These are phyloP conservation scores for Grus americana DNA, from an alignment of 2,113 vertebrate species.

Conservation along the genomic window DNA sequence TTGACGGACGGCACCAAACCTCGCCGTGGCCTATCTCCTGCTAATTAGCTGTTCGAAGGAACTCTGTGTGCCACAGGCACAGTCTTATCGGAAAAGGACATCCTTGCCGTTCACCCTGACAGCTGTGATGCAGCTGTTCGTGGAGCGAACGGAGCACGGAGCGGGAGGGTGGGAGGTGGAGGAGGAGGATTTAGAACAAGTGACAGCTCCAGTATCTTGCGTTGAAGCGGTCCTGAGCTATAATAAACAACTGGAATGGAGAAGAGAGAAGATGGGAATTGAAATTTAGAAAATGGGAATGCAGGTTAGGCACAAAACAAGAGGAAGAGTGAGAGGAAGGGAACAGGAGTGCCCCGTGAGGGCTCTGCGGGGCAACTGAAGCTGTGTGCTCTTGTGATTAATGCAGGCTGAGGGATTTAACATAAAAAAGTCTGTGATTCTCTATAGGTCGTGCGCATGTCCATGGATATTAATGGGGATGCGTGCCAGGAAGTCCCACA, in stretches of 20 bases:
- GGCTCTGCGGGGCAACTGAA: slow-evolving; percentile 16
- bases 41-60: slow-evolving; percentile 89
- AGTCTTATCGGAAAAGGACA: slow-evolving; percentile 77
- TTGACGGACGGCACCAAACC: slow-evolving; percentile 87
- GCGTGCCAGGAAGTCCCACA: background rate
- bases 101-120: slow-evolving; percentile 75
- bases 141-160: background rate
- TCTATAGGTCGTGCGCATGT: background rate
- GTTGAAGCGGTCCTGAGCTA: slow-evolving; percentile 39
- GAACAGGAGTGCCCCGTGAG: background rate
- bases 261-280: slow-evolving; percentile 34
- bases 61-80: slow-evolving; percentile 80
- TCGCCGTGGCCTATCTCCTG: slow-evolving; percentile 73
- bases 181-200: slow-evolving; percentile 54
- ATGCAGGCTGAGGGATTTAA: background rate
- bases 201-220: slow-evolving; percentile 62
- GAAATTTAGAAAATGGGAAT: background rate
- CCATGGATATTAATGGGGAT: background rate
- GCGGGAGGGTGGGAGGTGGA: background rate
- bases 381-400: background rate
- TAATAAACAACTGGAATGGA: slow-evolving; percentile 48
- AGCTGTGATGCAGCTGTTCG: slow-evolving; percentile 66
- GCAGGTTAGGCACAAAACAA: background rate
- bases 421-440: background rate
- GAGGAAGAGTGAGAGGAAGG: slow-evolving; percentile 25